phyloP scores from a whole-genome alignment of 2,113 vertebrate genomes.

The Vulpes ferrilata region DNA sequence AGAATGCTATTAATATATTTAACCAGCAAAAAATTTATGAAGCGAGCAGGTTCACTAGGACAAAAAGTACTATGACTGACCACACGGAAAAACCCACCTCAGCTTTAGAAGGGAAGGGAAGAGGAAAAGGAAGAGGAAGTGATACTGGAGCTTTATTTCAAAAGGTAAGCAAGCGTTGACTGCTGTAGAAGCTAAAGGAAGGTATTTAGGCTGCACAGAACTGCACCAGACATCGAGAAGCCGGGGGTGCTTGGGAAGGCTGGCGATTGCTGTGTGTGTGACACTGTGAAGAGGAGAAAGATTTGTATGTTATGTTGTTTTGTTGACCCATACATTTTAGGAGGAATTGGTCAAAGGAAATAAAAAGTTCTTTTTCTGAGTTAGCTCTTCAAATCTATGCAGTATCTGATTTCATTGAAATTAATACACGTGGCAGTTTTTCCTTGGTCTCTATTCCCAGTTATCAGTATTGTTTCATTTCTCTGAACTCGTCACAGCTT shows the following conservation, averaged over 20 bases:
- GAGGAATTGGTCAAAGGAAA: background rate
- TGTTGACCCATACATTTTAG: background rate
- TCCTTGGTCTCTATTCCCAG: background rate
- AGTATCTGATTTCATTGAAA: background rate
- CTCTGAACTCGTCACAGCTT: background rate
- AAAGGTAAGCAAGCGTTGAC: background rate
- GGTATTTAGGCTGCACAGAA: background rate
- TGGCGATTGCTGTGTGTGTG: background rate
- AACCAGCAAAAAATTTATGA: constrained; percentile 5
- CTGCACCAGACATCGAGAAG: background rate
- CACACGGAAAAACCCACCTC: background rate
- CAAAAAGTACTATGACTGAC: background rate
- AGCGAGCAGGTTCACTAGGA: background rate
- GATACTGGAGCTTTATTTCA: background rate
- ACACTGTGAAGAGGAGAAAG: background rate
- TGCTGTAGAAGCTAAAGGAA: background rate
- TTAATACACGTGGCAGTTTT: background rate
- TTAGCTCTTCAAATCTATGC: background rate
- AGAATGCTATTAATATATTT: constrained; percentile 20
- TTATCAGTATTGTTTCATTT: background rate
- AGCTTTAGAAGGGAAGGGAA: background rate
- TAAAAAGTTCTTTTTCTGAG: background rate
- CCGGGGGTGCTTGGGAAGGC: too few relatives aligned
- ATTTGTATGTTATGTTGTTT: background rate
- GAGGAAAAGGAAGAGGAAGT: background rate